phyloP scores from a whole-genome alignment of 2,113 vertebrate species.

The Gopherus flavomarginatus region DNA sequence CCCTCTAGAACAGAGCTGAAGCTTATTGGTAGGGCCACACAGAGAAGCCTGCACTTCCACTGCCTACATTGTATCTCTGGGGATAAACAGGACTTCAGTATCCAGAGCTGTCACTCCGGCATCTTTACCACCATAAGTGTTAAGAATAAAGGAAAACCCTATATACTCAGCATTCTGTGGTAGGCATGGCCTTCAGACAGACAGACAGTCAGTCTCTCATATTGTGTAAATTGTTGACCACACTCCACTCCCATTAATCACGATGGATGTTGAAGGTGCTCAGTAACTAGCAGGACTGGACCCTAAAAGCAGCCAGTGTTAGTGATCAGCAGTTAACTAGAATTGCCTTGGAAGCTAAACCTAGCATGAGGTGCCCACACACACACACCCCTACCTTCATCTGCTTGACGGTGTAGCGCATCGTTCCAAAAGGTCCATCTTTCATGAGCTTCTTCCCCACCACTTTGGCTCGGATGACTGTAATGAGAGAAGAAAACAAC shows the following conservation, averaged over 20 bases:
- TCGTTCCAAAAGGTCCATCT: conserved; percentile 92
- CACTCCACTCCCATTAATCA: background rate
- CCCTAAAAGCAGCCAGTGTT: background rate
- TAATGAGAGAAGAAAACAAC: conserved; percentile 49
- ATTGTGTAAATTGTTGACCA: background rate
- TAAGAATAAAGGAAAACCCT: conserved; percentile 26
- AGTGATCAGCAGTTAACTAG: background rate
- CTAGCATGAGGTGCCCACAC: background rate
- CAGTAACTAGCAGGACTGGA: background rate
- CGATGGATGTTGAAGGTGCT: background rate
- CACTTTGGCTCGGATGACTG: conserved; percentile 97
- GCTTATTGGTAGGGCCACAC: background rate
- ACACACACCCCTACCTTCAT: conserved; percentile 86
- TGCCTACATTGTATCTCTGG: background rate
- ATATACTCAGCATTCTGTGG: background rate
- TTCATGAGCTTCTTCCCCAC: conserved; percentile 96
- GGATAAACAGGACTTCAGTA: background rate
- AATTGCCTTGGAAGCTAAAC: background rate
- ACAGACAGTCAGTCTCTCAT: background rate
- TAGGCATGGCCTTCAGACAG: background rate
- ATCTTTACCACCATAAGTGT: background rate
- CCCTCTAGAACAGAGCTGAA: background rate
- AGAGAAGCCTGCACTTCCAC: background rate
- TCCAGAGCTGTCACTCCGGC: background rate
- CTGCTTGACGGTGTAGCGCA: conserved; percentile 97